phyloP scores from a whole-genome alignment of 2,888 invertebrate species.

The Antitype chi region DNA sequence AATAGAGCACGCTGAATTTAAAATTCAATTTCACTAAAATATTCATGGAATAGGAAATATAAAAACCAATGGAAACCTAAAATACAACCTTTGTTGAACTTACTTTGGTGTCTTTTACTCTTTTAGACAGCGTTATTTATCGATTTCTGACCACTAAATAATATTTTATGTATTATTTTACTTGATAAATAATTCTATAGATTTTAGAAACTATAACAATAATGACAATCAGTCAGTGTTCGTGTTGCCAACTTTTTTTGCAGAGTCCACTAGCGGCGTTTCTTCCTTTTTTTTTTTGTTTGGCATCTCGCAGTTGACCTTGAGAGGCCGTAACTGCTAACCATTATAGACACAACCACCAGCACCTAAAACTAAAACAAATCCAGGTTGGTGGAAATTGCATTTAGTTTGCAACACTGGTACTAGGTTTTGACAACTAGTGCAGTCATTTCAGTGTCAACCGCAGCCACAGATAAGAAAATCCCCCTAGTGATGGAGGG shows the following conservation, averaged over 20 bases:
- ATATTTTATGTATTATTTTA: neutral
- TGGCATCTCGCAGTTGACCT: too few species aligned
- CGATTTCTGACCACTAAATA: neutral
- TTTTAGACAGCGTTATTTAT: neutral
- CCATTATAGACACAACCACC: neutral
- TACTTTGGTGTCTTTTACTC: constrained; percentile 1
- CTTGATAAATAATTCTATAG: neutral
- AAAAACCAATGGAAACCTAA: constrained; percentile 8
- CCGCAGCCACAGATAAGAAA: constrained; percentile 33
- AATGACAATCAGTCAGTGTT: constrained; percentile 1
- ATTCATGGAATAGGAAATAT: constrained; percentile 34
- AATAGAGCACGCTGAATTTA: constrained; percentile 49
- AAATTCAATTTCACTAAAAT: constrained; percentile 32
- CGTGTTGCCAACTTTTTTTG: neutral
- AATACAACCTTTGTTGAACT: neutral
- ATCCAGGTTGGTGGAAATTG: neutral
- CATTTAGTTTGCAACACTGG: neutral
- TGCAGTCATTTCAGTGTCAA: neutral
- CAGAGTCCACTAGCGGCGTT: neutral
- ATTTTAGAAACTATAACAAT: constrained; percentile 7
- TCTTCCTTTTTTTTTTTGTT: too few species aligned
- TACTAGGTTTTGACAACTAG: neutral
- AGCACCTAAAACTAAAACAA: neutral
- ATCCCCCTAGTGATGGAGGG: neutral
- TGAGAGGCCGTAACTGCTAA: too few species aligned